Evolutionary conservation across 2,113 vertebrate genomes (phyloP).

Genomic region (Leuciscus idus): DNA sequence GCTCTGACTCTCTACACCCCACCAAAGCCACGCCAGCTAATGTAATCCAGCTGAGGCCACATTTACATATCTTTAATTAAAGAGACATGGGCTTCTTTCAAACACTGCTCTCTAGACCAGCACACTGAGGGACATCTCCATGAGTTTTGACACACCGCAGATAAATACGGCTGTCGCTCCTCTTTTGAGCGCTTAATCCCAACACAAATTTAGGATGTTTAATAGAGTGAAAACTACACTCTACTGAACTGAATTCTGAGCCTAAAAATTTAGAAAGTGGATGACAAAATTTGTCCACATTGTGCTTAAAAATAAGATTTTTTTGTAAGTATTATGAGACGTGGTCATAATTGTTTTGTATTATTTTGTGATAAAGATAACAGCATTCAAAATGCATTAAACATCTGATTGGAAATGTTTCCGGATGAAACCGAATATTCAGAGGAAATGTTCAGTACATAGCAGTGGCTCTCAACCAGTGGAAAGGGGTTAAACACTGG

Average conservation of each 20-base stretch:
- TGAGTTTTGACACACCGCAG: slow-evolving; percentile 25
- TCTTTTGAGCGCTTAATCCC: slow-evolving; percentile 8
- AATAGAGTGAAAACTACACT: background rate
- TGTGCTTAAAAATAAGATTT: background rate
- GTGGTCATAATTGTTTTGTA: too few species aligned
- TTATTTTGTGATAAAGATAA: background rate
- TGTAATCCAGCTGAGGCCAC: slow-evolving; percentile 75
- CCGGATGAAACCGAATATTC: background rate
- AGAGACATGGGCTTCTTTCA: slow-evolving; percentile 67
- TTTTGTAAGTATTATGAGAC: background rate
- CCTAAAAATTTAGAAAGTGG: background rate
- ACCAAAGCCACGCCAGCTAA: slow-evolving; percentile 67
- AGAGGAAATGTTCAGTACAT: background rate
- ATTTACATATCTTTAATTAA: slow-evolving; percentile 83
- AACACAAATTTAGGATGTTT: background rate
- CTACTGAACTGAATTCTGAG: background rate
- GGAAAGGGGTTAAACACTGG: background rate
- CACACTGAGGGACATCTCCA: slow-evolving; percentile 47
- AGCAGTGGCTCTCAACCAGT: background rate
- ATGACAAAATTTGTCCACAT: background rate
- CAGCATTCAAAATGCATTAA: background rate
- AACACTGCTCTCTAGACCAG: slow-evolving; percentile 61
- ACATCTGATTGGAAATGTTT: background rate
- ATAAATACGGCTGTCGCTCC: background rate
- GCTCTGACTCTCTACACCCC: slow-evolving; percentile 65